These are phyloP conservation scores for Scaptomyza cyrtandrae DNA, from an alignment of 2,888 invertebrate genomes.

Conservation along the genomic window DNA sequence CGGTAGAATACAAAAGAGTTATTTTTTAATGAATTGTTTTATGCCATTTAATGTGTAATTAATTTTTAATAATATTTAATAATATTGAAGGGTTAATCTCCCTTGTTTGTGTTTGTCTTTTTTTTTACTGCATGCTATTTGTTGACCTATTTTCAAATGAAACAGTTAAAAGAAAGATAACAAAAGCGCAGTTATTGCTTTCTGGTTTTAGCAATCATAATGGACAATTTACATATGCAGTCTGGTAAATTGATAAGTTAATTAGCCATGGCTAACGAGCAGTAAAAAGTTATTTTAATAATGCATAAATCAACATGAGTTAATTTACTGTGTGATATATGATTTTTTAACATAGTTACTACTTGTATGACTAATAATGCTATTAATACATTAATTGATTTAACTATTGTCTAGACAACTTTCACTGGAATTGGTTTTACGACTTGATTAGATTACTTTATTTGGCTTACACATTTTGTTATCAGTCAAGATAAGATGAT, in stretches of 20 bases:
- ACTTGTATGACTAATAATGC: too few species aligned
- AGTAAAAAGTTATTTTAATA: not conserved
- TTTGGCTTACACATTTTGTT: not conserved
- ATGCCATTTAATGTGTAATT: slow-evolving; percentile 59
- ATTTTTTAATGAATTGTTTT: slow-evolving; percentile 23
- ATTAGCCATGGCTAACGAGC: slow-evolving; percentile 35
- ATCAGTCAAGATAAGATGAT: not conserved
- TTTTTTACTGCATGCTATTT: slow-evolving; percentile 8
- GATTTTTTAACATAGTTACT: not conserved
- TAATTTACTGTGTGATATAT: not conserved
- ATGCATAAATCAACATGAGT: not conserved
- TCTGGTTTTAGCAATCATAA: not conserved
- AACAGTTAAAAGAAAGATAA: slow-evolving; percentile 17
- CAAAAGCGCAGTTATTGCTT: not conserved
- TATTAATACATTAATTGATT: not conserved
- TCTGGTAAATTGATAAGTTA: slow-evolving; percentile 47
- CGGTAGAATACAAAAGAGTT: not conserved
- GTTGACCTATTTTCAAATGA: not conserved
- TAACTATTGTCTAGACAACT: not conserved
- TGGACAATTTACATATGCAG: slow-evolving; percentile 25
- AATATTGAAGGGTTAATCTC: slow-evolving; percentile 38
- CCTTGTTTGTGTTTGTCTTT: not conserved
- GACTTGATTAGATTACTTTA: not conserved
- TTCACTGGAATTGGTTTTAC: not conserved
- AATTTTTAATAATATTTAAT: slow-evolving; percentile 59